These are phyloP conservation scores for Odontocolon sp. DNA, from an alignment of 2,888 invertebrate species.

Conservation along the genomic window DNA sequence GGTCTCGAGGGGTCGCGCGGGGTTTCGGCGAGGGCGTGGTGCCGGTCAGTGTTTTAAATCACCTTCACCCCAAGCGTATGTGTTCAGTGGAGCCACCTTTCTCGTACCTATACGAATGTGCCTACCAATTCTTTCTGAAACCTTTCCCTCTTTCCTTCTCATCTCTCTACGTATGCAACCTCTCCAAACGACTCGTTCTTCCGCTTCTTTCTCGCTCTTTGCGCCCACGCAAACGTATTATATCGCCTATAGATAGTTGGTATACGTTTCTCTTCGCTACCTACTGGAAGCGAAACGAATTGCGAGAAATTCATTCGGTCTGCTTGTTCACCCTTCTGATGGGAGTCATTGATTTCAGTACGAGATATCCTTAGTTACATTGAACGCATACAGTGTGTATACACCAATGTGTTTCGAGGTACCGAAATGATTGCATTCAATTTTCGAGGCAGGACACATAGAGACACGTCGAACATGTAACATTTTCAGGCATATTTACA, in stretches of 20 bases:
- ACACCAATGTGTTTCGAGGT: too few species aligned
- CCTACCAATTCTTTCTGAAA: slow-evolving; percentile 37
- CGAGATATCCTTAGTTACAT: background rate
- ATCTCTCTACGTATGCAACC: background rate
- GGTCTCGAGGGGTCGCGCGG: slow-evolving; percentile 47
- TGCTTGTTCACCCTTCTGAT: background rate
- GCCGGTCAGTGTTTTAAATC: slow-evolving; percentile 78
- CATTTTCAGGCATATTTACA: too few species aligned
- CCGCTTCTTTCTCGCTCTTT: slow-evolving; percentile 11
- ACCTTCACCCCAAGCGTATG: slow-evolving; percentile 69
- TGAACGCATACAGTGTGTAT: background rate
- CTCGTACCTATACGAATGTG: slow-evolving; percentile 31
- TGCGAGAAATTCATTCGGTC: slow-evolving; percentile 41
- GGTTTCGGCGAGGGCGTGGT: slow-evolving; percentile 66
- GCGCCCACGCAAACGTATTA: slow-evolving; percentile 38
- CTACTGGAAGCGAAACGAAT: slow-evolving; percentile 47
- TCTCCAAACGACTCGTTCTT: too few species aligned
- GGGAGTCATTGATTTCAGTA: slow-evolving; percentile 20
- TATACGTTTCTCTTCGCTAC: too few species aligned
- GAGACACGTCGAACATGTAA: too few species aligned
- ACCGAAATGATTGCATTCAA: too few species aligned
- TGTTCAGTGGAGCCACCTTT: slow-evolving; percentile 52
- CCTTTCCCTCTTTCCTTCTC: slow-evolving; percentile 4
- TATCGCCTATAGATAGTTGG: slow-evolving; percentile 16
- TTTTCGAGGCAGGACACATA: too few species aligned